Base-by-base conservation (phyloP, 2,113 vertebrate genomes). In the Eublepharis macularius region DNA sequence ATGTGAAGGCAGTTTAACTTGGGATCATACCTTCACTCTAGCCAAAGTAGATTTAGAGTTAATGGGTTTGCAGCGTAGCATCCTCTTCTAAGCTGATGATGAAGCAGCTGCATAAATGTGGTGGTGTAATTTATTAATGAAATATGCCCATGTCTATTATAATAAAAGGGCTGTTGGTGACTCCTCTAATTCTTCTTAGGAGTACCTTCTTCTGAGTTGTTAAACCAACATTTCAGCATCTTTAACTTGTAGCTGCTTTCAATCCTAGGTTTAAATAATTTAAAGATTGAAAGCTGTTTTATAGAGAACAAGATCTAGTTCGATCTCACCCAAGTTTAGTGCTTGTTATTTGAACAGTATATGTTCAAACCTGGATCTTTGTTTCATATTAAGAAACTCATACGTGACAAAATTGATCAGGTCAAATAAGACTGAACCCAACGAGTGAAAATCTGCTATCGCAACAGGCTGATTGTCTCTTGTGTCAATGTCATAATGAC, bases 31-130 rank as follows among this genome's bases (percentile, higher is more conserved):
- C 41, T 32, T 90, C 89, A 69, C 90, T 93, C 77, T 90, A 94
- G 89, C 92, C 90, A 92, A 92, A 93, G 88, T 90, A 83, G 91
- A 92, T 94, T 94, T 92, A 90, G 91, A 94, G 93, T 94, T 94
- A 94, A 95, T 91, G 90, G 93, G 90, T 89, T 94, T 93, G 89
- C 92, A 90, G 91, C 82, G 88, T 51, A 0, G 75, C 93, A 94
- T 93, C 83, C 76, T 90, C 88, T 90, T 94, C 89, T 86, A 93
- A 92, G 93, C 90, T 94, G 89, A 95, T 91, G 88, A 94, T 93
- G 86, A 88, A 88, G 87, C 88, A 92, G 81, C 87, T 95, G 88
- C 84, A 93, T 88, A 91, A 63, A 93, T 91, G 88, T 85, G 92
- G 87, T 83, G 87, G 74, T 54, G 80, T 93, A 94, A 92, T 94